phyloP scores from a whole-genome alignment of 2,888 invertebrate genomes.

The Chirona hameri region DNA sequence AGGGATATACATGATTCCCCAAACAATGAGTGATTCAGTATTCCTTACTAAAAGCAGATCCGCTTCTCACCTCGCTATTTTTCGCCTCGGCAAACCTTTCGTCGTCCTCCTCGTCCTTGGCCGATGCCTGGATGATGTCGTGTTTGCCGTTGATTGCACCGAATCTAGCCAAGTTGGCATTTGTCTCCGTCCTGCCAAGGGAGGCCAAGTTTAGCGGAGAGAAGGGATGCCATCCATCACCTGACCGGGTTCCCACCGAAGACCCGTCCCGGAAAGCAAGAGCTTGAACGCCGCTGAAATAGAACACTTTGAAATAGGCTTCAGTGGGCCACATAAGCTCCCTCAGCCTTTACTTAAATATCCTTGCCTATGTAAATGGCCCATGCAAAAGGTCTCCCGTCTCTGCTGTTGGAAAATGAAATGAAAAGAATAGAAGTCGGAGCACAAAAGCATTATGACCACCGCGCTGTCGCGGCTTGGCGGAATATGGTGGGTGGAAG shows the following conservation, averaged over 20 bases:
- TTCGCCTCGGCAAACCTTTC: slow-evolving; percentile 36
- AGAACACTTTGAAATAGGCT: neutral
- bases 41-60: too few species aligned
- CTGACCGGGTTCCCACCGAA: neutral
- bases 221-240: neutral
- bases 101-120: slow-evolving; percentile 28
- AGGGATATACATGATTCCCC: too few species aligned
- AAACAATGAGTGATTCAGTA: too few species aligned
- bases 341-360: neutral
- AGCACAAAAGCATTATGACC: neutral
- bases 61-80: slow-evolving; percentile 37
- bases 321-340: neutral
- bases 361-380: neutral
- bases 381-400: neutral
- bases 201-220: neutral
- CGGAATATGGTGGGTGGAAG: neutral
- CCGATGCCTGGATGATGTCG: slow-evolving; percentile 25
- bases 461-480: neutral
- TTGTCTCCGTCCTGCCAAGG: neutral
- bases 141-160: neutral
- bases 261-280: neutral
- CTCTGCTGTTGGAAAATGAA: neutral
- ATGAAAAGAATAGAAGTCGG: neutral
- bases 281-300: neutral
- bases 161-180: neutral